Evolutionary conservation across 2,113 vertebrate genomes (phyloP).

Genomic region (Proterorhinus semilunaris): DNA sequence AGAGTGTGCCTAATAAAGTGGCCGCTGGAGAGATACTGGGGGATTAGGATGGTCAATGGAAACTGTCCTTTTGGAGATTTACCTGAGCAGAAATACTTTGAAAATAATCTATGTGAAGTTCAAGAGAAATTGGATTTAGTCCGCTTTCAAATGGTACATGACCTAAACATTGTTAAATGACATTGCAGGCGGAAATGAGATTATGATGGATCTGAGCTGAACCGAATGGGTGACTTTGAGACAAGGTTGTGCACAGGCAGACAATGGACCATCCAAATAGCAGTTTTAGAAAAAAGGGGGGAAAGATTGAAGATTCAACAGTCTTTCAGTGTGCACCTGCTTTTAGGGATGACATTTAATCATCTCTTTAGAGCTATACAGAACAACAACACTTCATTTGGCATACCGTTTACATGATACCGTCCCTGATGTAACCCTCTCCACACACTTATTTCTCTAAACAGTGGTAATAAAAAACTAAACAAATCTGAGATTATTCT

Average conservation of each 20-base stretch:
- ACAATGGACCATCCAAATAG: constrained; percentile 8
- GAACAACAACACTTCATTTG: too few species aligned
- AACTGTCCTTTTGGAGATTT: not conserved
- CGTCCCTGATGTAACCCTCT: too few species aligned
- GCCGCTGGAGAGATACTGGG: not conserved
- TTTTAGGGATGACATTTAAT: too few species aligned
- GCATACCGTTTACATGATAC: too few species aligned
- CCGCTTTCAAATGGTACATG: constrained; percentile 6
- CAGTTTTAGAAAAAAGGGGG: constrained; percentile 1
- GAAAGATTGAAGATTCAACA: not conserved
- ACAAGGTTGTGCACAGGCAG: constrained; percentile 9
- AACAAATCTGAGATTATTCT: too few species aligned
- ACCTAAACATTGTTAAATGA: constrained; percentile 15
- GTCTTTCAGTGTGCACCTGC: not conserved
- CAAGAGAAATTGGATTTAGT: constrained; percentile 9
- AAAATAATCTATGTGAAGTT: constrained; percentile 10
- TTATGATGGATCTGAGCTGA: constrained; percentile 12
- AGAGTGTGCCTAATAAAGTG: not conserved
- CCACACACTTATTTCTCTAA: too few species aligned
- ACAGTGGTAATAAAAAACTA: too few species aligned
- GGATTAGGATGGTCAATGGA: constrained; percentile 2
- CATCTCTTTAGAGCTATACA: too few species aligned
- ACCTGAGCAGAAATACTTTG: constrained; percentile 8
- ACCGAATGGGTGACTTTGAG: constrained; percentile 5
- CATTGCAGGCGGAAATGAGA: constrained; percentile 4